Base-by-base conservation (phyloP, 2,888 invertebrate genomes). In the Petrolisthes manimaculis region DNA sequence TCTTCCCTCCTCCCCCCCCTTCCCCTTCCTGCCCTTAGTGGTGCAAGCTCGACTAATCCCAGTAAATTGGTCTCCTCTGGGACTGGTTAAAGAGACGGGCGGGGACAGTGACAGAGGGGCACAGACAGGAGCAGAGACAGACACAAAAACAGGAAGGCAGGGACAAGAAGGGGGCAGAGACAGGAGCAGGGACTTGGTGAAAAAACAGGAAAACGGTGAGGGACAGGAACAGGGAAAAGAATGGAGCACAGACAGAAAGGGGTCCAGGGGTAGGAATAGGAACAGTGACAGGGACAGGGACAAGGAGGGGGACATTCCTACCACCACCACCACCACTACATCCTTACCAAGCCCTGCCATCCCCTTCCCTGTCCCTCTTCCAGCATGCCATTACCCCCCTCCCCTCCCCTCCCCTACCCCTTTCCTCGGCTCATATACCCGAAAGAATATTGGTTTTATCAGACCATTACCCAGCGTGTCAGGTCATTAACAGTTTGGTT, bases 1-100 rank as follows among this genome's bases (percentile, higher is more conserved):
- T 54, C 67, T n/a, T 18, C 21, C 80, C 24, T 51, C n/a, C 77
- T 5, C 51, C 67, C 71, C 54, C 24, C 67, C 55, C n/a, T 24
- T 12, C 18, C 55, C 74, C 18, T 24, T 53, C 53, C 6, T 8
- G 51, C 71, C 69, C 67, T n/a, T 21, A 69, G 69, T 61, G 69
- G 56, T 71, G 74, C 83, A 67, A 67, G 53, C 83, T 74, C 54
- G 67, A 83, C 83, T 83, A 83, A 83, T 83, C 83, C 83, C 83
- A 74, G 83, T 74, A 83, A 83, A 83, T 83, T 83, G 83, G 83
- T 74, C 54, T 83, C 83, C 51, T 54, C 54, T 24, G 83, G 83
- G 83, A 83, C 74, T 74, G 54, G 5, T 83, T 37, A 6, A 55
- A 54, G n/a, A 74, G 74, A 37, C 71, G 83, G 83, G 69, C n/a